Conservation (phyloP, 2,888 invertebrate genomes). For the Thereva nobilitata region DNA sequence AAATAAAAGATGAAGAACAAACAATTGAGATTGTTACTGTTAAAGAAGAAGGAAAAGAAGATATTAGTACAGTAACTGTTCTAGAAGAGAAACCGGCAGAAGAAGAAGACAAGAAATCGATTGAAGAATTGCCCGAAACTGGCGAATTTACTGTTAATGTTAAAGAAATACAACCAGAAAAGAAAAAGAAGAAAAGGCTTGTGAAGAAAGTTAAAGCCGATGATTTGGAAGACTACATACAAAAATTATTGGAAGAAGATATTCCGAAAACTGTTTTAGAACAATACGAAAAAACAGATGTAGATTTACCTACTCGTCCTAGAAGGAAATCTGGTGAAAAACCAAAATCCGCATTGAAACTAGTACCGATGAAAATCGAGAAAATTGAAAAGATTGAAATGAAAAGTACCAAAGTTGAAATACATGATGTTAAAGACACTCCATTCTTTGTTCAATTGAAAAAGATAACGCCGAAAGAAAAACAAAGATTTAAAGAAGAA, state of each 20-base stretch:
- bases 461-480: slow-evolving; percentile 52
- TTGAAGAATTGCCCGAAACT: slow-evolving; percentile 39
- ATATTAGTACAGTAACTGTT: slow-evolving; percentile 48
- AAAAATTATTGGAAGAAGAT: slow-evolving; percentile 55
- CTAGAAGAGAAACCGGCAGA: slow-evolving; percentile 45
- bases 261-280: slow-evolving; percentile 50
- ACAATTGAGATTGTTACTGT: slow-evolving; percentile 49
- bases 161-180: slow-evolving; percentile 41
- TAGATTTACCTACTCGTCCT: slow-evolving; percentile 48
- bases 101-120: slow-evolving; percentile 41
- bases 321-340: not conserved
- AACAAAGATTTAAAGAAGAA: slow-evolving; percentile 60
- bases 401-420: slow-evolving; percentile 66
- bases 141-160: slow-evolving; percentile 45
- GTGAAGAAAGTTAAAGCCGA: slow-evolving; percentile 51
- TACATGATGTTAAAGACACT: slow-evolving; percentile 62
- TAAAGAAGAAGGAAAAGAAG: slow-evolving; percentile 49
- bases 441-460: slow-evolving; percentile 71
- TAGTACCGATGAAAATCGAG: slow-evolving; percentile 48
- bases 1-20: slow-evolving; percentile 48
- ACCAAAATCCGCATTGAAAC: slow-evolving; percentile 49
- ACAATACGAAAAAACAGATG: slow-evolving; percentile 51
- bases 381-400: slow-evolving; percentile 58
- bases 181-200: slow-evolving; percentile 49
- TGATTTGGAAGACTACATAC: slow-evolving; percentile 56